A percentile compares a stretch with the other conserved stretches of the same genome.
Conservation (phyloP, 2,113 vertebrate species). For the Megalops atlanticus region DNA sequence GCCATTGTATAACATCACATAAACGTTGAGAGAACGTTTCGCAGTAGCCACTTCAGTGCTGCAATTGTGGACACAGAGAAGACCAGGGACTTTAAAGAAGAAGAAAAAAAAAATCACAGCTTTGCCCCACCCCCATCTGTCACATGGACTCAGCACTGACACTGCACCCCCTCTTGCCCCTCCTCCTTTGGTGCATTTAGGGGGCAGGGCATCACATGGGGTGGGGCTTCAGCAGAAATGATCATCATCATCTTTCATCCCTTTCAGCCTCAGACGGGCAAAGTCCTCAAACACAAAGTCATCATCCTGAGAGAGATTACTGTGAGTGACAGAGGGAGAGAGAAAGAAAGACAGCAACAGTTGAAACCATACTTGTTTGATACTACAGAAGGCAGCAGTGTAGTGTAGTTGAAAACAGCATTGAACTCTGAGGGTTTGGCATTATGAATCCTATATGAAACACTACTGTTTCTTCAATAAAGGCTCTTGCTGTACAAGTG, state of each 20-base stretch:
- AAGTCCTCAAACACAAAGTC: conserved; percentile 94
- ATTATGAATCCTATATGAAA: neutral
- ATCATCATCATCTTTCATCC: conserved; percentile 82
- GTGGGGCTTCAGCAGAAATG: conserved; percentile 73
- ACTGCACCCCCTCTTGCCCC: neutral
- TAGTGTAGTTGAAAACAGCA: no score
- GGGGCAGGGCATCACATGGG: conserved; percentile 21
- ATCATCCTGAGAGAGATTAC: conserved; percentile 83
- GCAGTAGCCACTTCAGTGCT: neutral
- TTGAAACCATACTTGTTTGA: neutral
- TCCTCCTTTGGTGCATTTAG: neutral
- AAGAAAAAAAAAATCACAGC: neutral
- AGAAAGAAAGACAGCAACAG: neutral
- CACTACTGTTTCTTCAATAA: neutral
- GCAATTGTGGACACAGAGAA: neutral
- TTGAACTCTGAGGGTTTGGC: conserved; percentile 36
- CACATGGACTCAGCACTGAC: no score
- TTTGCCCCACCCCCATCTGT: neutral
- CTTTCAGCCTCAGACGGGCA: conserved; percentile 85
- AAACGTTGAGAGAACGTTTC: neutral
- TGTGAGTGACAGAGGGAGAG: conserved; percentile 29
- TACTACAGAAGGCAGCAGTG: no score
- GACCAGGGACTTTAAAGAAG: neutral
- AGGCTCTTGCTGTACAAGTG: neutral
- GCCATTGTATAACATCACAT: neutral